Base-by-base conservation (phyloP, 2,113 vertebrate species). In the Chloroceryle aenea region DNA sequence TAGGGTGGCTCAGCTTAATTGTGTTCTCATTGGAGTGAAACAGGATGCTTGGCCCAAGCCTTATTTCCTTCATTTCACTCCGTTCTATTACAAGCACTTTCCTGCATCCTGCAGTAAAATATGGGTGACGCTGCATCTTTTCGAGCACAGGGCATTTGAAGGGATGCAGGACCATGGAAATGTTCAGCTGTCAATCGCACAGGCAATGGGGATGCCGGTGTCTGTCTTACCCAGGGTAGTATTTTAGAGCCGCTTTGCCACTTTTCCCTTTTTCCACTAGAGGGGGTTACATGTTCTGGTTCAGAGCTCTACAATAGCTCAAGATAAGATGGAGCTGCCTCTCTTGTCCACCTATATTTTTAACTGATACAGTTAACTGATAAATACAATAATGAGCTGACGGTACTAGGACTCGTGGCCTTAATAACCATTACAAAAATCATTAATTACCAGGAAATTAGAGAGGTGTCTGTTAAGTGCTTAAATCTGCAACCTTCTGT, bases 61-160 rank as follows among this genome's bases (percentile, higher is more conserved):
- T 58, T 68, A 95, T 98, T 98, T 99, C 98, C 98, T 98, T 97
- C 98, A 98, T 98, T 98, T 96, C 93, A 90, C 94, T 95, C 97
- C 76, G 91, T 97, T 98, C 97, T 97, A 97, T 96, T 97, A 95
- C 96, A 97, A 98, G 97, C 94, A 72, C 97, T 93, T 96, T 97
- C 98, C 98, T 98, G 97, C 95, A 97, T 98, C 97, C 97, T 97
- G 97, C 95, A 97, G 91, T 74, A 91, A 95, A 97, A 97, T 82
- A 97, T 55, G 32, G 36, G 73, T 47, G 92, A 68, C 48, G 29
- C 62, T 81, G 85, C 74, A 85, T 48, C 85, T 95, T 95, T 93
- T 80, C 59, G 19, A 89, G 94, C 79, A 52, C 14, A 30, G 20
- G 52, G 58, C 66, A 59, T n/a, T 87, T 72, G 43, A 59, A 87